Evolutionary conservation across 2,888 invertebrate species (phyloP).

Genomic region (Deilephila porcellus): DNA sequence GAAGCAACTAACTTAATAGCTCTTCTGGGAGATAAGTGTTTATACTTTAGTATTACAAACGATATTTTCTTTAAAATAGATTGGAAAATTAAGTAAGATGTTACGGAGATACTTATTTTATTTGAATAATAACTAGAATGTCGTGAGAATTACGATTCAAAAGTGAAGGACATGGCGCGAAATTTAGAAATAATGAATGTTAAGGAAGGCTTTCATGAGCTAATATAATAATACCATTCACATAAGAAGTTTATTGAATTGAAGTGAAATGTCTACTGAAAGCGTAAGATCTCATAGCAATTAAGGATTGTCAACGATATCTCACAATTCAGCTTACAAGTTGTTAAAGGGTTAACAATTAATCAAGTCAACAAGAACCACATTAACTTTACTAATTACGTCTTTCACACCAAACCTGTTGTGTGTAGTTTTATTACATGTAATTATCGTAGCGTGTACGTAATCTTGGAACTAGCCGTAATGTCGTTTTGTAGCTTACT

Average conservation of each 20-base stretch:
- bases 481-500: background rate
- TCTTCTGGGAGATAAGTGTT: slow-evolving; percentile 4
- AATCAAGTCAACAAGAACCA: slow-evolving; percentile 18
- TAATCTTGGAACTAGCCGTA: background rate
- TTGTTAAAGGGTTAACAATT: background rate
- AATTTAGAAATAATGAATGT: too few species aligned
- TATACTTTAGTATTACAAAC: background rate
- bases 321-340: background rate
- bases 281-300: too few species aligned
- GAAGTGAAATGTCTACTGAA: too few species aligned
- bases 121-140: background rate
- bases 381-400: background rate
- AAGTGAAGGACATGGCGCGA: too few species aligned
- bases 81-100: background rate
- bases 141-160: too few species aligned
- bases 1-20: slow-evolving; percentile 23
- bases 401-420: slow-evolving; percentile 5
- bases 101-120: background rate
- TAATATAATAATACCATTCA: too few species aligned
- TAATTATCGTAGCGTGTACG: background rate
- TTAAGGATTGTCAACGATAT: too few species aligned
- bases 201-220: too few species aligned
- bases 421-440: slow-evolving; percentile 12
- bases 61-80: background rate
- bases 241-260: too few species aligned